Conservation (phyloP, 2,113 vertebrate genomes). For the Acanthochromis polyacanthus region DNA sequence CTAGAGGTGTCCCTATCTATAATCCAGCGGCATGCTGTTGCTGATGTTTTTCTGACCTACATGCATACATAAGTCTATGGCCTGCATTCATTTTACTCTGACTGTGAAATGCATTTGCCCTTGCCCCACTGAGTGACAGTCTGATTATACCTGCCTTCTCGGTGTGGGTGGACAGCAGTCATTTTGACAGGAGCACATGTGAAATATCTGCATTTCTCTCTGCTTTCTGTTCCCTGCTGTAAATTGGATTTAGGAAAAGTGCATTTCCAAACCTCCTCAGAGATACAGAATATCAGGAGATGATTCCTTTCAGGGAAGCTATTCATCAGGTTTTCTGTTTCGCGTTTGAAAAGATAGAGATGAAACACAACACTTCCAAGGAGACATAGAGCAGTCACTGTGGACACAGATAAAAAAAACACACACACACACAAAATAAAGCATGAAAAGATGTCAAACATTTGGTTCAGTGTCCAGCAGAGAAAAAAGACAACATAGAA, state of each 20-base stretch:
- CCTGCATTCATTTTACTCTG: conserved; percentile 33
- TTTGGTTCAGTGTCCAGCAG: too few relatives aligned
- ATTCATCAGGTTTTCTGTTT: conserved; percentile 17
- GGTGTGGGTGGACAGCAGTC: conserved; percentile 64
- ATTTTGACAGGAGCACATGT: conserved; percentile 38
- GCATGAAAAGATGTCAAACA: too few relatives aligned
- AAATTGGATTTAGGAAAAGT: conserved; percentile 22
- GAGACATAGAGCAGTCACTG: conserved; percentile 15
- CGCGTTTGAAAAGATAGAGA: conserved; percentile 17
- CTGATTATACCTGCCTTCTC: conserved; percentile 53
- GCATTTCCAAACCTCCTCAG: conserved; percentile 26
- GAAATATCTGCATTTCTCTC: conserved; percentile 33
- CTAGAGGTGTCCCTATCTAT: conserved; percentile 35
- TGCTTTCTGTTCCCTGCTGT: conserved; percentile 18
- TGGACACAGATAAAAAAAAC: background rate
- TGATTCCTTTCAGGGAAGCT: conserved; percentile 12
- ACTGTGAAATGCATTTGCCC: conserved; percentile 40
- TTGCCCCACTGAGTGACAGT: conserved; percentile 49
- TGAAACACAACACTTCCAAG: conserved; percentile 8
- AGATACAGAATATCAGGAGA: conserved; percentile 13
- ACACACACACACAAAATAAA: too few relatives aligned
- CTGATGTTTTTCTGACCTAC: conserved; percentile 56
- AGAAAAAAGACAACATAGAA: too few relatives aligned
- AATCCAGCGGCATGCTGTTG: conserved; percentile 36
- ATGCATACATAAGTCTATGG: conserved; percentile 27